These are phyloP conservation scores for Lontra canadensis DNA, from an alignment of 2,113 vertebrate species.

Conservation along the genomic window DNA sequence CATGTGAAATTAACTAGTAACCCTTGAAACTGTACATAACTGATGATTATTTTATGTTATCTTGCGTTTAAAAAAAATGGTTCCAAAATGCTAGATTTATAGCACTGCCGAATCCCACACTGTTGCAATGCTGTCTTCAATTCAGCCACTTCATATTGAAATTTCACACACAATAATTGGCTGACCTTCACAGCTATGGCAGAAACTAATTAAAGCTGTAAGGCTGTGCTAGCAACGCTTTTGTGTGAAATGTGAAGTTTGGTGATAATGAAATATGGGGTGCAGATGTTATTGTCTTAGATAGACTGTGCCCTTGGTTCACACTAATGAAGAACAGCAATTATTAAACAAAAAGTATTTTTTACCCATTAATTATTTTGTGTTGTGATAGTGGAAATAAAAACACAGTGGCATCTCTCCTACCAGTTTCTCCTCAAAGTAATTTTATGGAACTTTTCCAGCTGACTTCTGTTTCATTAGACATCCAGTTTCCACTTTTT, in stretches of 20 bases:
- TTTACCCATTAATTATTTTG: slow-evolving; percentile 84
- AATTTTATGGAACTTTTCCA: slow-evolving; percentile 76
- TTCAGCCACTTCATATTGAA: slow-evolving; percentile 90
- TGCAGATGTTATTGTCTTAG: slow-evolving; percentile 89
- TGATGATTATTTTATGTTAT: slow-evolving; percentile 84
- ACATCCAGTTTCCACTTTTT: slow-evolving; percentile 59
- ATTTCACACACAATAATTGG: slow-evolving; percentile 98
- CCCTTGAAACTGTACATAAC: slow-evolving; percentile 78
- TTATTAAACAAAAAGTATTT: slow-evolving; percentile 87
- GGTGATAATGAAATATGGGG: slow-evolving; percentile 97
- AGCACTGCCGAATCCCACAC: slow-evolving; percentile 76
- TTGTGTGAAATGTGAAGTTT: slow-evolving; percentile 95
- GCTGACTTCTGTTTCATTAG: slow-evolving; percentile 57
- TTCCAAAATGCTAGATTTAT: slow-evolving; percentile 80
- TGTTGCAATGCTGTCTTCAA: slow-evolving; percentile 85
- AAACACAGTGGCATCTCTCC: slow-evolving; percentile 73
- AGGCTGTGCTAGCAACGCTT: slow-evolving; percentile 91
- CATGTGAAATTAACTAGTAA: slow-evolving; percentile 83
- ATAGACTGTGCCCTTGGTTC: slow-evolving; percentile 86
- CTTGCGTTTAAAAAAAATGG: slow-evolving; percentile 69
- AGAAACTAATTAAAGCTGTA: slow-evolving; percentile 99
- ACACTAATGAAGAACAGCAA: slow-evolving; percentile 87
- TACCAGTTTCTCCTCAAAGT: slow-evolving; percentile 75
- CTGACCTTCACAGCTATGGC: slow-evolving; percentile 97
- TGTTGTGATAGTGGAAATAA: slow-evolving; percentile 80